These are phyloP conservation scores for Siniperca chuatsi DNA, from an alignment of 2,113 vertebrate species.

Conservation along the genomic window DNA sequence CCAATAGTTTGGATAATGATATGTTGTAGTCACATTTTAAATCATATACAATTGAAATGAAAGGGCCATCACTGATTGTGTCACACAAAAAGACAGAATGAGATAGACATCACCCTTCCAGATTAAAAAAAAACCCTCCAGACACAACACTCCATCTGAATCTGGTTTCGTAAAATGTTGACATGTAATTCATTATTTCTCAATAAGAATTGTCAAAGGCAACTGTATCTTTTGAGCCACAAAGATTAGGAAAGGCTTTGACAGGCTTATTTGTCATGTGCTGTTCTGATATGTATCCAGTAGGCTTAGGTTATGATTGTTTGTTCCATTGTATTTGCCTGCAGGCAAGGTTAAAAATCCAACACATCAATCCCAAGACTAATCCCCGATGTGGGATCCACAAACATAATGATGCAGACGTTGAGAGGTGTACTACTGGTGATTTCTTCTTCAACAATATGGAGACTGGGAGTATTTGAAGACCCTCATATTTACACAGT, in stretches of 20 bases:
- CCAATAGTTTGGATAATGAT: not conserved
- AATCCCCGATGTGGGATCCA: slow-evolving; percentile 56
- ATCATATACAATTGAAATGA: not conserved
- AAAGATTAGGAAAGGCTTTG: slow-evolving; percentile 56
- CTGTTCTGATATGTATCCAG: slow-evolving; percentile 67
- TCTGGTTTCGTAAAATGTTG: slow-evolving; percentile 35
- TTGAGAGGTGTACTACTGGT: slow-evolving; percentile 36
- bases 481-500: slow-evolving; percentile 28
- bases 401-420: slow-evolving; percentile 43
- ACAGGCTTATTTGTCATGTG: slow-evolving; percentile 69
- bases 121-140: not conserved
- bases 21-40: not conserved
- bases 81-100: not conserved
- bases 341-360: slow-evolving; percentile 60
- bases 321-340: slow-evolving; percentile 67
- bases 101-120: slow-evolving; percentile 5
- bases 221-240: slow-evolving; percentile 52
- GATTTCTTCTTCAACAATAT: slow-evolving; percentile 39
- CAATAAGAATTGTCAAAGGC: slow-evolving; percentile 45
- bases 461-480: slow-evolving; percentile 33
- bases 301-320: slow-evolving; percentile 49
- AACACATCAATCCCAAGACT: slow-evolving; percentile 62
- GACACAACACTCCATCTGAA: slow-evolving; percentile 36
- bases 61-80: not conserved
- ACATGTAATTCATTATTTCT: slow-evolving; percentile 63